These are phyloP conservation scores for Mythimna vitellina DNA, from an alignment of 2,888 invertebrate genomes.

Conservation along the genomic window DNA sequence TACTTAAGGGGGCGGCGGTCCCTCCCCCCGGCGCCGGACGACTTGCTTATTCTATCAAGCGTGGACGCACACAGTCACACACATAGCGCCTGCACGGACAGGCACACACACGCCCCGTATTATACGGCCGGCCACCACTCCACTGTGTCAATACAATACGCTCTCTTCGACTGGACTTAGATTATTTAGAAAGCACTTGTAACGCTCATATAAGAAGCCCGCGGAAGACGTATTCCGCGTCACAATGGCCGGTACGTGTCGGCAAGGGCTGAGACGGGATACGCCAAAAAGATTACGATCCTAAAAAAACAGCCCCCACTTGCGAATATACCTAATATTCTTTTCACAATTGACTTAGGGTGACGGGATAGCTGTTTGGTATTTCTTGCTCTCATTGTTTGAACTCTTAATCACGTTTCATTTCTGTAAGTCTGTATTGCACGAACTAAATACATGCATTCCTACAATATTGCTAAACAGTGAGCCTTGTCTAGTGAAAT, in stretches of 20 bases:
- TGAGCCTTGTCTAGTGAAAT: conserved; percentile 19
- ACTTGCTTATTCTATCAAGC: conserved; percentile 91
- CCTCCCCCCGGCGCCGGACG: conserved; percentile 84
- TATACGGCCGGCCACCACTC: conserved; percentile 91
- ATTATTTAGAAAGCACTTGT: conserved; percentile 92
- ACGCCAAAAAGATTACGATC: conserved; percentile 89
- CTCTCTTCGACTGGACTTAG: conserved; percentile 91
- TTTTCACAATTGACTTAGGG: conserved; percentile 82
- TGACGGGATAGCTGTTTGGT: conserved; percentile 71
- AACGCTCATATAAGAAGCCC: conserved; percentile 91
- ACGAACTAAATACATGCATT: neutral
- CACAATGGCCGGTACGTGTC: conserved; percentile 90
- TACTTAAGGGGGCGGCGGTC: conserved; percentile 81
- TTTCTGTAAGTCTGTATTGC: conserved; percentile 8
- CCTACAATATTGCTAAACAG: conserved; percentile 8
- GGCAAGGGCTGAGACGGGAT: conserved; percentile 85
- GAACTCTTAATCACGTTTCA: conserved; percentile 43
- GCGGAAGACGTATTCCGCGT: conserved; percentile 89
- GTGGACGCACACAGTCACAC: conserved; percentile 81
- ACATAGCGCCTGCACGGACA: conserved; percentile 69
- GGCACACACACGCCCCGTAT: conserved; percentile 82
- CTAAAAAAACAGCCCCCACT: conserved; percentile 89
- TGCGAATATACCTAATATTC: conserved; percentile 86
- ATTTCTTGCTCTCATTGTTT: conserved; percentile 68
- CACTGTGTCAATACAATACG: conserved; percentile 91